Conservation (phyloP, 2,797 vertebrate species). For the Micropoecilia bifurca region DNA sequence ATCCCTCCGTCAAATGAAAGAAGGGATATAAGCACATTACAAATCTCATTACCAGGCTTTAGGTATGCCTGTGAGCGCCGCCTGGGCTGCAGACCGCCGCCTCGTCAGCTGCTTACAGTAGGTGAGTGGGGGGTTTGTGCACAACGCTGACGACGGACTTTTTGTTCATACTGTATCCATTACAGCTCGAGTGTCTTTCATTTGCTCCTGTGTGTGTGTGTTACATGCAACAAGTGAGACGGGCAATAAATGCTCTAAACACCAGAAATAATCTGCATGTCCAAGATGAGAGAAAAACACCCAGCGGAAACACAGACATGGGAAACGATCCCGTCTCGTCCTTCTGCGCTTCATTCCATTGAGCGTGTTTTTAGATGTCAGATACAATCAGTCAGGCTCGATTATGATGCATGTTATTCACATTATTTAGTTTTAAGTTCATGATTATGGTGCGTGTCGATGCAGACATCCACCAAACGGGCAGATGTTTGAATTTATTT, state of each 20-base stretch:
- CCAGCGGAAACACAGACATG: conserved; percentile 18
- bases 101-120: conserved; percentile 55
- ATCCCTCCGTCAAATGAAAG: conserved; percentile 78
- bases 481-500: conserved; percentile 36
- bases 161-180: conserved; percentile 10
- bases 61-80: conserved; percentile 67
- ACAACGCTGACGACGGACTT: conserved; percentile 13
- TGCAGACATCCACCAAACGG: conserved; percentile 36
- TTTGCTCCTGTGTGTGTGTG: conserved; percentile 2
- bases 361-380: conserved; percentile 53
- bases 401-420: conserved; percentile 67
- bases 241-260: conserved; percentile 25
- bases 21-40: conserved; percentile 81
- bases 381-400: conserved; percentile 60
- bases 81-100: conserved; percentile 43
- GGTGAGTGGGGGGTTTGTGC: conserved; percentile 25
- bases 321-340: conserved; percentile 34
- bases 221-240: conserved; percentile 12
- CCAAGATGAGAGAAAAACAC: conserved; percentile 34
- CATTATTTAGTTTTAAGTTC: conserved; percentile 58
- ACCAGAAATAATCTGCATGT: conserved; percentile 48
- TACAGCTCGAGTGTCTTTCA: conserved; percentile 6
- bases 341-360: conserved; percentile 31
- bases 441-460: conserved; percentile 48
- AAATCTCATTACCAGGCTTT: conserved; percentile 85